A percentile compares a stretch with the other conserved stretches of the same genome.
phyloP scores from a whole-genome alignment of 2,888 invertebrate genomes.

The Torymus auratus region DNA sequence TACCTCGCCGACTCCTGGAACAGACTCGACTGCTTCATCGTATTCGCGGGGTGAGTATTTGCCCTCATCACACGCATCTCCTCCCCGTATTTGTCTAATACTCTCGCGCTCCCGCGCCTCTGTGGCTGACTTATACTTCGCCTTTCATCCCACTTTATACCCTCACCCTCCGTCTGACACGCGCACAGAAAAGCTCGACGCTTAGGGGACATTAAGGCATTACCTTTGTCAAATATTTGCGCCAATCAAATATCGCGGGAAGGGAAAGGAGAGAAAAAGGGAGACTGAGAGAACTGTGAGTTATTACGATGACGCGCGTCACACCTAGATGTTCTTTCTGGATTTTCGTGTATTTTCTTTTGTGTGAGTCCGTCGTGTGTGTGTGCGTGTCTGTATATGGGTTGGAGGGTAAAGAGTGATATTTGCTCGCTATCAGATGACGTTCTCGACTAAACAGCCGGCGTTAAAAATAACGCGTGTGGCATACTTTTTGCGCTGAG shows the following conservation, averaged over 20 bases:
- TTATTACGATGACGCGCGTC: not conserved
- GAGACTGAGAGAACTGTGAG: too few species aligned
- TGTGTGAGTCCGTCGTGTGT: not conserved
- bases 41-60: constrained; percentile 90
- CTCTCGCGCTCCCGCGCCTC: too few species aligned
- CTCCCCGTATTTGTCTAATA: too few species aligned
- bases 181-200: too few species aligned
- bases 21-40: constrained; percentile 98
- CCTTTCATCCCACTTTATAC: not conserved
- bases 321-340: constrained; percentile 1
- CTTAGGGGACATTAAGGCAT: constrained; percentile 1
- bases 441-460: constrained; percentile 12
- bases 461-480: not conserved
- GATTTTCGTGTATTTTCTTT: constrained; percentile 11
- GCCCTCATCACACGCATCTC: not conserved
- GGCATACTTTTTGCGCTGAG: not conserved
- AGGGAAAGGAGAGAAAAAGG: too few species aligned
- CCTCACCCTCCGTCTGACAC: too few species aligned
- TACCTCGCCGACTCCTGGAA: constrained; percentile 99
- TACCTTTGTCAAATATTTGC: constrained; percentile 21
- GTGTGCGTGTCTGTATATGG: too few species aligned
- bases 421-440: constrained; percentile 10
- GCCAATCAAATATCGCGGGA: constrained; percentile 7
- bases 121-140: too few species aligned
- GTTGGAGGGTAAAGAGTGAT: not conserved